Base-by-base conservation (phyloP, 2,888 invertebrate species). In the Polydrusus cervinus region DNA sequence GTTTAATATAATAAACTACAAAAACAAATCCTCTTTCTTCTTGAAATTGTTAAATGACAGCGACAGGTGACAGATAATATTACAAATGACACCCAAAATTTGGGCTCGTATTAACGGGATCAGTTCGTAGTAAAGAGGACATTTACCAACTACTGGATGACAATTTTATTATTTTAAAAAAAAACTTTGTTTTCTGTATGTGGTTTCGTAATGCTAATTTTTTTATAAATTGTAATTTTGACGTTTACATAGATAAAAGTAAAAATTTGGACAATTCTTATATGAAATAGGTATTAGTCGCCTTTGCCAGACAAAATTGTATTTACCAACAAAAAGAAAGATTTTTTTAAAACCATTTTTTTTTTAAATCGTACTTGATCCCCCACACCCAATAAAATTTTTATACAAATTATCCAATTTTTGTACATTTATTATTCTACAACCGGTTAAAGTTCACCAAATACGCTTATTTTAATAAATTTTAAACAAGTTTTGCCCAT, bases 181-280 rank as follows among this genome's bases (percentile, higher is more conserved):
- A 38, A 57, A 30, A n/a, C 30, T 25, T 55, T 20, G 30, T 30
- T 55, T 7, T 8, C 18, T 16, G 9, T 16, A 25, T 18, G 9
- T 49, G 49, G 18, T 18, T 49, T 49, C 18, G 51, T 51, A 20
- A 57, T 11, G 6, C 14, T 55, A 6, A 1, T 16, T 38, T 18
- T 60, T 60, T 38, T 60, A 38, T 60, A 60, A 60, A 60, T 60
- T 60, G 57, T 60, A 60, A 60, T 60, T 60, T 60, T 0, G 38
- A 34, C 20, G 14, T 14, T 13, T 55, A 55, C 6, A 16, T 34
- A 16, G 40, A 18, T 16, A 60, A 38, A 60, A 11, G 20, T 25
- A 25, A 25, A 25, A 53, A 53, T n/a, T 53, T 53, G 53, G 25
- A 25, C 53, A 53, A 53, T 53, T 53, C 34, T 34, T 34, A 34